A percentile compares a stretch with the other conserved stretches of the same genome.
Conservation (phyloP, 2,888 invertebrate species). For the Ormyrus rosae region DNA sequence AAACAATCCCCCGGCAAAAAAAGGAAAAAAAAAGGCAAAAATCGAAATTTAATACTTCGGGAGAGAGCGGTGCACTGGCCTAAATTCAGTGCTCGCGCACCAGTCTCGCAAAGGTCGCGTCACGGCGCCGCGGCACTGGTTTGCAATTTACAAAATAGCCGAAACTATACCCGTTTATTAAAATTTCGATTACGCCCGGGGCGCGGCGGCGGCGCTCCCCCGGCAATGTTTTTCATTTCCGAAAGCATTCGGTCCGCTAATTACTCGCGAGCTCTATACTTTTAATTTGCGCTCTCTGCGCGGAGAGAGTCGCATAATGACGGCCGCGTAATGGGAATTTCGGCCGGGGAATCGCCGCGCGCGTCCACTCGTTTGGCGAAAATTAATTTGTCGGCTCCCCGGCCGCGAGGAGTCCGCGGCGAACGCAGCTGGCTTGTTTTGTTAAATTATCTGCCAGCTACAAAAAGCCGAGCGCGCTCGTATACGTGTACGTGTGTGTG, state of each 20-base stretch:
- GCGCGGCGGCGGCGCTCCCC: too few species aligned
- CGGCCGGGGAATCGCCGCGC: slow-evolving; percentile 22
- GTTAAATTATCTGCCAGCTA: slow-evolving; percentile 52
- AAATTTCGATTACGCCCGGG: slow-evolving; percentile 8
- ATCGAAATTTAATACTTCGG: too few species aligned
- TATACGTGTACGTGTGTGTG: not conserved
- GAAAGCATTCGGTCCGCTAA: too few species aligned
- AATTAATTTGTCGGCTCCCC: slow-evolving; percentile 37
- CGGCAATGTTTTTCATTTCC: too few species aligned
- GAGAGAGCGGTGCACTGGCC: too few species aligned
- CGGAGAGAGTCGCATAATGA: slow-evolving; percentile 9
- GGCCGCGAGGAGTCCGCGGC: slow-evolving; percentile 1
- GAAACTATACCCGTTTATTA: not conserved
- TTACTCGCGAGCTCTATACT: too few species aligned
- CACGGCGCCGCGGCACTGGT: too few species aligned
- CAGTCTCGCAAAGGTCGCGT: too few species aligned
- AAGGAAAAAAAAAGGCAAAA: too few species aligned
- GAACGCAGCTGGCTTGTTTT: slow-evolving; percentile 26
- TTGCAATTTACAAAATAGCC: too few species aligned
- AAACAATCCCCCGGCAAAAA: too few species aligned
- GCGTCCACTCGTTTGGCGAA: not conserved
- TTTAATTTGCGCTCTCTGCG: not conserved
- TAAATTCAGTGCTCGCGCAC: too few species aligned
- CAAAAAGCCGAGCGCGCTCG: slow-evolving; percentile 29
- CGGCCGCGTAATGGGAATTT: slow-evolving; percentile 38